A percentile compares a stretch with the other conserved stretches of the same genome.
phyloP scores from a whole-genome alignment of 2,113 vertebrate species.

The Aythya baeri region DNA sequence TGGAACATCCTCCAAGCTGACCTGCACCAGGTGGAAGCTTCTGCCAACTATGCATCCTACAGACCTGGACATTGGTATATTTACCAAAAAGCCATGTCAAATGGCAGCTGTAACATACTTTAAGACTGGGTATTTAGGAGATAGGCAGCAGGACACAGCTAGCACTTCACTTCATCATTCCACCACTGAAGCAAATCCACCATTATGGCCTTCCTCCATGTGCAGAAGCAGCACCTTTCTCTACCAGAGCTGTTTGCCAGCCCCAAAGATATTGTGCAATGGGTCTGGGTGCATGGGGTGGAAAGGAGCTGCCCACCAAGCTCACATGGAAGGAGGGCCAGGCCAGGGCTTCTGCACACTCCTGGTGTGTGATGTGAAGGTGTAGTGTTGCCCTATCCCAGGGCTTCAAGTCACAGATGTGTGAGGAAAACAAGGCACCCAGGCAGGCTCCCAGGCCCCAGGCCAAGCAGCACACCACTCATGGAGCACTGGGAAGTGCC shows the following conservation, averaged over 20 bases:
- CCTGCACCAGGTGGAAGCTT: neutral
- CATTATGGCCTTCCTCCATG: neutral
- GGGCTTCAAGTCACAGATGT: neutral
- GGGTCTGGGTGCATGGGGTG: neutral
- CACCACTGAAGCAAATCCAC: neutral
- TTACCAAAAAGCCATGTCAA: neutral
- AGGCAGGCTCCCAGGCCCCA: neutral
- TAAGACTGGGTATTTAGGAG: neutral
- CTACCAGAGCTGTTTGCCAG: neutral
- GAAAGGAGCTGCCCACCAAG: neutral
- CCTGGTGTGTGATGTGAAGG: fast-evolving
- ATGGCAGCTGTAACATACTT: neutral
- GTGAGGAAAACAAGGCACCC: neutral
- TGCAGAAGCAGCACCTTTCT: neutral
- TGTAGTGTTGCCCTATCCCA: neutral
- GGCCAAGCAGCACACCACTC: neutral
- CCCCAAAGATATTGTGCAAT: neutral
- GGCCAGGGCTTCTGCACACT: neutral
- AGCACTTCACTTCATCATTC: neutral
- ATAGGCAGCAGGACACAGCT: neutral
- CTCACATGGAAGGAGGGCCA: neutral
- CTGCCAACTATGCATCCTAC: neutral
- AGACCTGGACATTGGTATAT: neutral
- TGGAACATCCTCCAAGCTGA: neutral
- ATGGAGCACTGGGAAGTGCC: neutral